Conservation (phyloP, 2,888 invertebrate genomes). For the Orthosia gothica region DNA sequence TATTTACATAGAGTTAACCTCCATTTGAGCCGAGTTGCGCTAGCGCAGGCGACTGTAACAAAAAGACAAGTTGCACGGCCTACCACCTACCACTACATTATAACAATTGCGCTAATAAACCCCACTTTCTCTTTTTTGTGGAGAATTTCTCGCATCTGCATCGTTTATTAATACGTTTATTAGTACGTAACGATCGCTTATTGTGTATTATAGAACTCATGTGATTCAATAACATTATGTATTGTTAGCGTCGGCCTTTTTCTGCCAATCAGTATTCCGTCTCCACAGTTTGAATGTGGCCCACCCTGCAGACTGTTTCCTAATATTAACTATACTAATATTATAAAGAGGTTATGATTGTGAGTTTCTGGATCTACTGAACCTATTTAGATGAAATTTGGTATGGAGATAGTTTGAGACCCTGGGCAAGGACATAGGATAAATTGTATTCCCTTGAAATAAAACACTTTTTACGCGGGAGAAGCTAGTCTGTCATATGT, state of each 20-base stretch:
- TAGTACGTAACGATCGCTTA: conserved; percentile 57
- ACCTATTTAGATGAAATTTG: too few species aligned
- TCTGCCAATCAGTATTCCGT: not conserved
- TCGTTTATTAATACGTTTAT: conserved; percentile 58
- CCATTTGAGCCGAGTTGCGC: conserved; percentile 45
- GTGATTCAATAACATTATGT: conserved; percentile 48
- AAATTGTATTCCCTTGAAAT: too few species aligned
- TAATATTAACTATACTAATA: not conserved
- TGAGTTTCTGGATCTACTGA: too few species aligned
- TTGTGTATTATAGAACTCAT: conserved; percentile 45
- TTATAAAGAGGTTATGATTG: too few species aligned
- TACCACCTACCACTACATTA: conserved; percentile 61
- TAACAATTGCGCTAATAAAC: conserved; percentile 73
- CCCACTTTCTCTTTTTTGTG: conserved; percentile 77
- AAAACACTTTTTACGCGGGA: too few species aligned
- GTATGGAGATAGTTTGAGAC: too few species aligned
- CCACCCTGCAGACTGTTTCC: not conserved
- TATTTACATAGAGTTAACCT: conserved; percentile 62
- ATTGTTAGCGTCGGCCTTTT: not conserved
- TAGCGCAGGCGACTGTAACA: conserved; percentile 44
- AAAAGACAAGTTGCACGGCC: conserved; percentile 59
- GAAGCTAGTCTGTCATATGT: not conserved
- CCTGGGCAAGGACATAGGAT: too few species aligned
- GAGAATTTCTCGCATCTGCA: conserved; percentile 68
- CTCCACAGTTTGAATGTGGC: not conserved